Percentiles rank a stretch among this genome's conserved stretches.
Evolutionary conservation across 2,113 vertebrate species (phyloP).

Genomic region (Hippocampus comes): DNA sequence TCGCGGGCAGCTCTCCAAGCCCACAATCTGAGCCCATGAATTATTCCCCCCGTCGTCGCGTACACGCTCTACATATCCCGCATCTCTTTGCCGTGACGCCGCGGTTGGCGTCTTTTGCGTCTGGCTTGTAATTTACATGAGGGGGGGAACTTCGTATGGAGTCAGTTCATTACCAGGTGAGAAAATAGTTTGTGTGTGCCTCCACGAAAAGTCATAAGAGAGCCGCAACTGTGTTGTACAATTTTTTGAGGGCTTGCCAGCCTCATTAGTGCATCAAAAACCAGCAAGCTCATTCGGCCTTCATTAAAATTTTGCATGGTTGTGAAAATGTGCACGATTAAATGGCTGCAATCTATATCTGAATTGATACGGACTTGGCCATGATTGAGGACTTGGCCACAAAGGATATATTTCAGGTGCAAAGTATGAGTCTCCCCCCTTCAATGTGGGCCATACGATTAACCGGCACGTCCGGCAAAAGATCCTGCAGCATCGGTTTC

Average conservation of each 20-base stretch:
- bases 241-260: not conserved
- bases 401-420: too few relatives aligned
- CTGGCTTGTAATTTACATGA: not conserved
- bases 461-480: too few relatives aligned
- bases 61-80: not conserved
- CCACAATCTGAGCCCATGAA: slow-evolving; percentile 16
- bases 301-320: not conserved
- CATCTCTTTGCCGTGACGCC: not conserved
- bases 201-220: not conserved
- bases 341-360: too few relatives aligned
- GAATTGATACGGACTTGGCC: too few relatives aligned
- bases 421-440: not conserved
- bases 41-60: slow-evolving; percentile 4
- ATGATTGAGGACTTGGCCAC: too few relatives aligned
- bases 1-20: slow-evolving; percentile 19
- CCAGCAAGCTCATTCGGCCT: not conserved
- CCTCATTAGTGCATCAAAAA: not conserved
- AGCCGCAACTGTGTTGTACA: not conserved
- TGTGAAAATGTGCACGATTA: not conserved
- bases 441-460: not conserved
- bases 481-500: not conserved
- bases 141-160: not conserved
- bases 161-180: slow-evolving; percentile 1
- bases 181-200: not conserved
- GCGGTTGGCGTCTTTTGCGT: not conserved